A percentile compares a stretch with the other conserved stretches of the same genome.
phyloP scores from a whole-genome alignment of 2,888 invertebrate genomes.

The Drosophila meridiana region DNA sequence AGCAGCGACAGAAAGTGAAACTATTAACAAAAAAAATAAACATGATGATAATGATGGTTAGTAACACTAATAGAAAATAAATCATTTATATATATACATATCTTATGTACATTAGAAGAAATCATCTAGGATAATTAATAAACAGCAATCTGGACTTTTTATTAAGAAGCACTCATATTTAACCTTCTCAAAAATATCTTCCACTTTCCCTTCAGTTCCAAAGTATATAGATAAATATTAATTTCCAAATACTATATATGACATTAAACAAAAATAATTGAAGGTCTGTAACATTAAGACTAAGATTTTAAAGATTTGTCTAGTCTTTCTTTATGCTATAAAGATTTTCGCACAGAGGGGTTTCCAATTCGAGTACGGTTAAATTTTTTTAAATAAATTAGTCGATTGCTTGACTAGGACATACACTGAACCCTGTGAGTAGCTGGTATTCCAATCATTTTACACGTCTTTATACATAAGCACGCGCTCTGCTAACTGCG shows the following conservation, averaged over 20 bases:
- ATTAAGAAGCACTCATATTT: background rate
- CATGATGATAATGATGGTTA: constrained; percentile 84
- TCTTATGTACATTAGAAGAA: background rate
- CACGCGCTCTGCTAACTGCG: too few relatives aligned
- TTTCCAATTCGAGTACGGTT: too few relatives aligned
- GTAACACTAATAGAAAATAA: constrained; percentile 33
- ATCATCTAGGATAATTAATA: background rate
- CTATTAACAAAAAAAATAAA: constrained; percentile 70
- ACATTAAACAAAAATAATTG: background rate
- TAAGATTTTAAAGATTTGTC: background rate
- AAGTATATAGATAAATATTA: background rate
- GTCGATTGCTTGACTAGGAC: too few relatives aligned
- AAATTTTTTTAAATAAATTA: too few relatives aligned
- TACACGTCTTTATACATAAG: too few relatives aligned
- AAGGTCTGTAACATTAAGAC: background rate
- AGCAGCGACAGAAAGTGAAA: constrained; percentile 53
- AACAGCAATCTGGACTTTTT: background rate
- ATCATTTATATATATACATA: background rate
- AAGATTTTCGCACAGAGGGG: too few relatives aligned
- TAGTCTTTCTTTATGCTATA: background rate
- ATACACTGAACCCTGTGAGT: too few relatives aligned
- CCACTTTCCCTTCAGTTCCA: background rate
- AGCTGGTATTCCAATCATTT: too few relatives aligned
- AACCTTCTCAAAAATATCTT: background rate
- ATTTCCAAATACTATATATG: background rate